phyloP scores from a whole-genome alignment of 2,888 invertebrate species.

The Vanessa cardui region DNA sequence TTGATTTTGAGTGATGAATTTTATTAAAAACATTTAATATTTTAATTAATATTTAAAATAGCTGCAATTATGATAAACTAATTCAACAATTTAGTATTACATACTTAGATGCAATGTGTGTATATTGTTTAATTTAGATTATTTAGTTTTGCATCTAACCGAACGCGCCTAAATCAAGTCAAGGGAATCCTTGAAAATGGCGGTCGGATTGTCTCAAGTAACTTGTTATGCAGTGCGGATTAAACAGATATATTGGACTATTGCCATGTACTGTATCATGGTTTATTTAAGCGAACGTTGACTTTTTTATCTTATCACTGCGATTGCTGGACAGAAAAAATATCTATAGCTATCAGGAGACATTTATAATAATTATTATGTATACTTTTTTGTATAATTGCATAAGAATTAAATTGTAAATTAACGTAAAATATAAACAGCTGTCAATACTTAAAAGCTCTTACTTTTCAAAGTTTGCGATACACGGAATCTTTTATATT shows the following conservation, averaged over 20 bases:
- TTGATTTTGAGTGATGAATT: background rate
- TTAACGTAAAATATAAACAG: too few species aligned
- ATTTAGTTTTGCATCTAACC: background rate
- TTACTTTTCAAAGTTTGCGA: too few species aligned
- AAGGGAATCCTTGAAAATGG: conserved; percentile 31
- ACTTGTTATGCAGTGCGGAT: conserved; percentile 27
- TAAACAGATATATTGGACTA: conserved; percentile 41
- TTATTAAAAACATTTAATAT: too few species aligned
- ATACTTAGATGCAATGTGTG: background rate
- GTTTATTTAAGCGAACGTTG: conserved; percentile 54
- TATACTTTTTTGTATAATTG: background rate
- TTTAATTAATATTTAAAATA: too few species aligned
- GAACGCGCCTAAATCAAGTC: conserved; percentile 11
- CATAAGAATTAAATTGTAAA: too few species aligned
- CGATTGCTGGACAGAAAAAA: conserved; percentile 41
- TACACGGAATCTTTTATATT: background rate
- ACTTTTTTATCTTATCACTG: conserved; percentile 54
- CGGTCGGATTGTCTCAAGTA: conserved; percentile 25
- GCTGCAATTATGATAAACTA: too few species aligned
- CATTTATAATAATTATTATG: conserved; percentile 12
- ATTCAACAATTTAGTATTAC: background rate
- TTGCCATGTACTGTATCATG: conserved; percentile 46
- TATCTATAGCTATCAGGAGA: conserved; percentile 21
- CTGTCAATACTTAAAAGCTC: too few species aligned
- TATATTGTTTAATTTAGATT: background rate